A percentile compares a stretch with the other conserved stretches of the same genome.
Conservation (phyloP, 2,113 vertebrate species). For the Thermophis baileyi region DNA sequence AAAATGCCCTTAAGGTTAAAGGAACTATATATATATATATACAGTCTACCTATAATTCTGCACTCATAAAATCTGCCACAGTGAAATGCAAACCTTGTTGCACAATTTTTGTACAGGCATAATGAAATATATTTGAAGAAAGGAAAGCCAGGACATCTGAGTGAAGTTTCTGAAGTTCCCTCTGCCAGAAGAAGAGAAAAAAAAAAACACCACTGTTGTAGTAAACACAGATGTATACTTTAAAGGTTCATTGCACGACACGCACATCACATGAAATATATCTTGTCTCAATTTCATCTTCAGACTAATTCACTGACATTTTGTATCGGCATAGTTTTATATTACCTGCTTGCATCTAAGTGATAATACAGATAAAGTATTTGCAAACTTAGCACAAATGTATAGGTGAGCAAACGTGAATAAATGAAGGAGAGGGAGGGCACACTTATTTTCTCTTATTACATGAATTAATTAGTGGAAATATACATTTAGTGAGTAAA, state of each 20-base stretch:
- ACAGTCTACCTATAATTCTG: neutral
- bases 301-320: neutral
- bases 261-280: neutral
- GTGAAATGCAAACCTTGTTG: neutral
- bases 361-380: neutral
- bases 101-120: neutral
- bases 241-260: neutral
- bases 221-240: neutral
- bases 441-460: neutral
- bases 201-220: neutral
- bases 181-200: neutral
- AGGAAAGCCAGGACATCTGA: neutral
- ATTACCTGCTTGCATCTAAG: neutral
- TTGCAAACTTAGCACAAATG: neutral
- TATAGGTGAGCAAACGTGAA: neutral
- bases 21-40: neutral
- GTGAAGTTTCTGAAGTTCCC: neutral
- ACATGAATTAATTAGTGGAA: neutral
- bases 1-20: neutral
- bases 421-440: neutral
- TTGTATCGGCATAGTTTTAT: neutral
- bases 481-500: neutral
- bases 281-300: neutral
- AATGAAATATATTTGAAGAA: neutral
- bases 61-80: neutral